Evolutionary conservation across 2,797 vertebrate genomes (phyloP), one percentile per base, ranked within the genome.

Genomic region (Oceanodroma leucorhoa): DNA sequence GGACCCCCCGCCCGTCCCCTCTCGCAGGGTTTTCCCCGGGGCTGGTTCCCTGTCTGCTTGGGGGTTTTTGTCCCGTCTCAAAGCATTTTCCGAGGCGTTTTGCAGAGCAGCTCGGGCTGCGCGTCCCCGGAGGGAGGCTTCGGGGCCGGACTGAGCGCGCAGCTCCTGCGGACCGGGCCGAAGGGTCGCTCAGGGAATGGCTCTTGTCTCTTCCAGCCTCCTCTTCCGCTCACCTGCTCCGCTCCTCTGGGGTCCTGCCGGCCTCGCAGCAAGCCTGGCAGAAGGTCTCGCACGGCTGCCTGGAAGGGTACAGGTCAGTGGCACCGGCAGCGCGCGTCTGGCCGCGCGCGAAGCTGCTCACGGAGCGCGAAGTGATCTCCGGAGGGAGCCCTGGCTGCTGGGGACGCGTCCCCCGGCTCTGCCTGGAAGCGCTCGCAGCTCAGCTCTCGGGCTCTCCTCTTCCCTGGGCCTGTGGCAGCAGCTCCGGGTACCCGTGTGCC

Each of bases 301-400:
- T 98, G 9, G 96, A 98, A 45, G 98, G 98, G 23, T 98, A 98
- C 98, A 98, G 99, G 99, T 99, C 55, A 71, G 98, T 94, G 75
- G 1, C 32, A 5, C 21, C 6, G 18, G 23, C n/a, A 54, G 26
- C 5, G 43, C 1, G 1, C 16, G 16, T 3, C 7, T 8, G 27
- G 9, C 6, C 8, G 38, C 21, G 5, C 1, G 38, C 3, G 27
- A 22, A 11, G 46, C 48, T n/a, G 19, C 9, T 72, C 14, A 3
- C 7, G 4, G 24, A 10, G 64, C 43, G 12, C 61, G 3, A 5
- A 34, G 51, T 0, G 13, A 20, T 8, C n/a, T 27, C 32, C 18
- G 15, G 14, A 10, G 72, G 46, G 62, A 61, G 36, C 32, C 16
- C 13, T 12, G 22, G 30, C 16, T 27, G 36, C 48, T 9, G 6